Base-by-base conservation (phyloP, 2,888 invertebrate genomes). In the Xestia xanthographa region DNA sequence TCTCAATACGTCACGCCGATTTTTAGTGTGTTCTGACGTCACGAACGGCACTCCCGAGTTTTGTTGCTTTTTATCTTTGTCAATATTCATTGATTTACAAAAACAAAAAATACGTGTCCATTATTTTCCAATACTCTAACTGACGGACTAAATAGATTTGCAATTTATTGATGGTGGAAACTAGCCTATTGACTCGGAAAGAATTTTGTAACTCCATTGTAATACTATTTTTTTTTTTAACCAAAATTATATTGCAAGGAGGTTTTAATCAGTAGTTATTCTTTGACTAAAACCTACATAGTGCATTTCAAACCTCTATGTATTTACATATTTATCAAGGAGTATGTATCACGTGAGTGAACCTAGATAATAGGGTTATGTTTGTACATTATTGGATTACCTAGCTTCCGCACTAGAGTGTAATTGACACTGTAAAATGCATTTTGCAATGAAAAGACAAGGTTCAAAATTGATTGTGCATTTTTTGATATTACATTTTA, bases 351-450 rank as follows among this genome's bases (percentile, higher is more conserved):
- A 85, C 71, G 22, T 84, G 76, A 78, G 68, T 77, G 62, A 83
- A 84, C 81, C 60, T 22, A 81, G 88, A 89, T 89, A 86, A 83
- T 67, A 58, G 60, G 75, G 83, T 82, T 86, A 86, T 72, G 50
- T 76, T 74, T 66, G 22, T 65, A 79, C 68, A 72, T 79, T 79
- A 84, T 85, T 88, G 80, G 82, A 88, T 89, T 88, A 77, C 56
- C 60, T 76, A 66, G 77, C 73, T 89, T 89, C 87, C 86, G 67
- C 62, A 14, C 34, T 41, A 9, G 0, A 70, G 22, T 60, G 43
- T 8, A 53, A 43, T 66, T 66, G 12, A 22, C 29, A 67, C 1
- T 63, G 50, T 38, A 41, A 56, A 74, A 67, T 66, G 22, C 14
- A 65, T 56, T 62, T 48, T 50, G 53, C 26, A 0, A 0, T 0